These are phyloP conservation scores for Zingel zingel DNA, from an alignment of 2,113 vertebrate species.

Conservation along the genomic window DNA sequence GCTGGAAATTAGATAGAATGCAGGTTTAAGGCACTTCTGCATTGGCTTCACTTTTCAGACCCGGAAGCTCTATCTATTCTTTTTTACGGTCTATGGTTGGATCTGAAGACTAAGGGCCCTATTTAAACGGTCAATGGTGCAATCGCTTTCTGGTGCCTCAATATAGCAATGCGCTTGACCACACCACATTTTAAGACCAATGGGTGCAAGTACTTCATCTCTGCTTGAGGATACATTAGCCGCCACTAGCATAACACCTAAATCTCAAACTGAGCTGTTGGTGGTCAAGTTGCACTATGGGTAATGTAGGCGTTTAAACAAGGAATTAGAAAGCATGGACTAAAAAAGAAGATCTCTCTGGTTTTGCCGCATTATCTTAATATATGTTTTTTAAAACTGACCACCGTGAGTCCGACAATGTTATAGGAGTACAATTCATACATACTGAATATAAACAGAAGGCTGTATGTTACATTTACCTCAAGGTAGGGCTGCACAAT, in stretches of 20 bases:
- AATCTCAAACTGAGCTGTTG: background rate
- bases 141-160: too few relatives aligned
- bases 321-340: background rate
- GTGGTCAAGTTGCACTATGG: background rate
- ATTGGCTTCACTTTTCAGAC: too few relatives aligned
- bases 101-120: too few relatives aligned
- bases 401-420: background rate
- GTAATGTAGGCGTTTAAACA: background rate
- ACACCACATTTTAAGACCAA: too few relatives aligned
- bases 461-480: background rate
- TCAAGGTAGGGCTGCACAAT: background rate
- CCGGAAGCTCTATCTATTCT: too few relatives aligned
- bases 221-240: too few relatives aligned
- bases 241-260: background rate
- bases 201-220: too few relatives aligned
- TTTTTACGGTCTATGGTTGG: too few relatives aligned
- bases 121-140: too few relatives aligned
- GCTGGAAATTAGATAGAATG: too few relatives aligned
- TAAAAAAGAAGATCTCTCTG: background rate
- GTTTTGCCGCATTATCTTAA: background rate
- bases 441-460: background rate
- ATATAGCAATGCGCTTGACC: too few relatives aligned
- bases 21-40: too few relatives aligned
- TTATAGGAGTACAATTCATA: background rate
- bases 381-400: background rate